Evolutionary conservation across 2,888 invertebrate species (phyloP), one percentile per base, ranked within the genome.

Genomic region (Lapara coniferarum): DNA sequence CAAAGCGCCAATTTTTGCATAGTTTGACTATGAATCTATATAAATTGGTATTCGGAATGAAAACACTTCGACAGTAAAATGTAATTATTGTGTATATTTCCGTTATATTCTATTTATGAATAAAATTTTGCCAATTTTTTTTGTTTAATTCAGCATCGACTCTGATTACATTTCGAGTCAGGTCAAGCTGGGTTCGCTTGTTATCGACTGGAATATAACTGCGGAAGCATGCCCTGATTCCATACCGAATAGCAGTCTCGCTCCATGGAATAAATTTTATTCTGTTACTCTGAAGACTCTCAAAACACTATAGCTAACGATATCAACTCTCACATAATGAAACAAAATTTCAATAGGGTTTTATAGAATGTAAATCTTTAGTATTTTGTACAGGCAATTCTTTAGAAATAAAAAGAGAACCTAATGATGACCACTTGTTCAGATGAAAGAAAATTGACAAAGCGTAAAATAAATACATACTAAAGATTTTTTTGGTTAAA

Each of bases 161-260:
- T 85, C 74, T 77, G 80, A 82, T 85, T 84, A 82, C 81, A 79
- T 77, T 77, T 72, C 75, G 73, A 79, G 77, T 73, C 75, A 77
- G 81, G 79, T 79, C 80, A 81, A 77, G 52, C 69, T 77, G 70
- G 82, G 84, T 81, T 81, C 79, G 79, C 81, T 83, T 82, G 85
- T 83, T 87, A 88, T 85, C 81, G 81, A 78, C 73, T 79, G 81
- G 83, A 87, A 83, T 75, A 85, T 83, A 83, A 87, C 86, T 80
- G 78, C 72, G 72, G 68, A 73, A 75, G 84, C 73, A 74, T 79
- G 78, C 71, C 83, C 79, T 75, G 75, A 75, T 78, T 84, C 80
- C 79, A 81, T 80, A 75, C 75, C 79, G 78, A 80, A 77, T 74
- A 76, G 76, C 74, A 74, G 73, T 80, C 77, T 75, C 74, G 63